Evolutionary conservation across 2,113 vertebrate species (phyloP).

Genomic region (Callospermophilus lateralis): DNA sequence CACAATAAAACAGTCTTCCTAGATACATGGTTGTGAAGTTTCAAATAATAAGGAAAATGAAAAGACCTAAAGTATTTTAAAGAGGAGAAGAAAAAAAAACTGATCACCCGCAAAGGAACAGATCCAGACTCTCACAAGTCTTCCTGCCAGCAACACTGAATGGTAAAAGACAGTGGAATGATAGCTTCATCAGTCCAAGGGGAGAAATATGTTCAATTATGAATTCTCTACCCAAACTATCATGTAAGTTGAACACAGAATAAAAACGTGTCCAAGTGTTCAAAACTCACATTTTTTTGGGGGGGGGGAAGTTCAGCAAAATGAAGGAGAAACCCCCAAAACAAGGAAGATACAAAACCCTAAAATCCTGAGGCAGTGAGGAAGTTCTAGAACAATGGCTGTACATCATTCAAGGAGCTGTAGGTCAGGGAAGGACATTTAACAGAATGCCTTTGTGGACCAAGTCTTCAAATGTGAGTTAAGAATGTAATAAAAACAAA

Average conservation of each 20-base stretch:
- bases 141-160: not conserved
- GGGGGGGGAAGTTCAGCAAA: constrained; percentile 25
- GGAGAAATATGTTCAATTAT: not conserved
- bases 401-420: not conserved
- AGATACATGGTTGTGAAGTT: not conserved
- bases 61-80: not conserved
- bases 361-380: not conserved
- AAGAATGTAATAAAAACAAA: constrained; percentile 7
- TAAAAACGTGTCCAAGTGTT: not conserved
- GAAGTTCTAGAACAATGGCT: not conserved
- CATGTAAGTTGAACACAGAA: not conserved
- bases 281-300: constrained; percentile 8
- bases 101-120: not conserved
- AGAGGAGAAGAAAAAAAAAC: not conserved
- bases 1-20: not conserved
- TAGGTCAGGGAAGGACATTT: not conserved
- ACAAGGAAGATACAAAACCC: not conserved
- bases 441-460: not conserved
- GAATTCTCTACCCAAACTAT: not conserved
- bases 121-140: not conserved
- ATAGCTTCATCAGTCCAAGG: not conserved
- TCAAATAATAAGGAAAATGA: not conserved
- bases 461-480: not conserved
- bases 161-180: not conserved
- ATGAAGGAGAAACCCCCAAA: not conserved